Evolutionary conservation across 2,888 invertebrate genomes (phyloP).

Genomic region (Dioctria rufipes): DNA sequence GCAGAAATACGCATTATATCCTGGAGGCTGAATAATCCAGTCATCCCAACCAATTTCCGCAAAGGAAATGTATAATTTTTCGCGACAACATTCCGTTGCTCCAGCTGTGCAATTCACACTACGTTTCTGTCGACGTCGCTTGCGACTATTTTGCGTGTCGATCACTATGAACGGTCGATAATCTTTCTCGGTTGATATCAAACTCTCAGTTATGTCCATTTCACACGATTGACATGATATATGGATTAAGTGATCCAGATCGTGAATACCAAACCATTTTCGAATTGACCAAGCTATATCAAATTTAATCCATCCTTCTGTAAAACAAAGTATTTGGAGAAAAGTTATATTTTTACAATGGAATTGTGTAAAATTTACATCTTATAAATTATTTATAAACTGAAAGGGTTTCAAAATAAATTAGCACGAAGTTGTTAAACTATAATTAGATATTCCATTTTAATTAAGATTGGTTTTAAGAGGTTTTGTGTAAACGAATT

Average conservation of each 20-base stretch:
- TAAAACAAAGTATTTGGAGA: slow-evolving; percentile 58
- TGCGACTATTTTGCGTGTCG: slow-evolving; percentile 81
- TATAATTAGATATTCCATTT: too few relatives aligned
- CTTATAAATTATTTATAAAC: too few relatives aligned
- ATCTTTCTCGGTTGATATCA: slow-evolving; percentile 80
- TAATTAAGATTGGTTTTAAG: too few relatives aligned
- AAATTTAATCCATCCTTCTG: slow-evolving; percentile 87
- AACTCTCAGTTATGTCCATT: slow-evolving; percentile 73
- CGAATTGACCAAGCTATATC: slow-evolving; percentile 83
- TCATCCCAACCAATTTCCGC: slow-evolving; percentile 90
- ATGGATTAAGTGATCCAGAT: slow-evolving; percentile 81
- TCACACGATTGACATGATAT: slow-evolving; percentile 86
- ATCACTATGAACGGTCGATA: slow-evolving; percentile 85
- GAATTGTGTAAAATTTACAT: not conserved
- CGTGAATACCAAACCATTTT: slow-evolving; percentile 82
- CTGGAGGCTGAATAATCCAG: slow-evolving; percentile 87
- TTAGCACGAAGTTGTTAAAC: too few relatives aligned
- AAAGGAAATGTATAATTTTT: slow-evolving; percentile 86
- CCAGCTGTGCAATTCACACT: slow-evolving; percentile 80
- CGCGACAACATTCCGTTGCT: slow-evolving; percentile 85
- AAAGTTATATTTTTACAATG: not conserved
- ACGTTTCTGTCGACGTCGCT: slow-evolving; percentile 73
- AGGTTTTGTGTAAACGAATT: too few relatives aligned
- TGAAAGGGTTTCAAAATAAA: too few relatives aligned
- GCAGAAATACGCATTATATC: slow-evolving; percentile 91